Evolutionary conservation across 2,888 invertebrate species (phyloP).

Genomic region (Dynastes hyllus): DNA sequence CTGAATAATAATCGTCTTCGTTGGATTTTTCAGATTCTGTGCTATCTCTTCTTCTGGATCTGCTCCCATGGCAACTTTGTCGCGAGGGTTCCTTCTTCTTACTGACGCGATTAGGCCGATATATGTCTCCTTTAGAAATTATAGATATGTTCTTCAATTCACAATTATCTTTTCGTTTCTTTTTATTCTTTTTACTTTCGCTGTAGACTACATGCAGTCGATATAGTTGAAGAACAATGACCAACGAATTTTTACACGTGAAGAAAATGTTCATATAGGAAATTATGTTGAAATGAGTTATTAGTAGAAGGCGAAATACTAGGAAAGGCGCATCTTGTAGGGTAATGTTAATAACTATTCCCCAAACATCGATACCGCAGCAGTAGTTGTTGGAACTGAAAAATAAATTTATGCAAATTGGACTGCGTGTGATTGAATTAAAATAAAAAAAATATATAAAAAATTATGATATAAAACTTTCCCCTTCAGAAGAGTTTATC

Average conservation of each 20-base stretch:
- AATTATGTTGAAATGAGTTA: slow-evolving; percentile 89
- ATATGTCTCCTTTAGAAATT: slow-evolving; percentile 71
- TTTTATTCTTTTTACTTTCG: slow-evolving; percentile 74
- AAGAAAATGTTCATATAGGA: slow-evolving; percentile 98
- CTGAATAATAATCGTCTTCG: slow-evolving; percentile 55
- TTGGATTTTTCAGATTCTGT: slow-evolving; percentile 50
- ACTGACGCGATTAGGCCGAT: slow-evolving; percentile 59
- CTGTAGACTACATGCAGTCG: slow-evolving; percentile 87
- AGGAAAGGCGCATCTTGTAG: slow-evolving; percentile 92
- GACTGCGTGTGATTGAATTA: background rate
- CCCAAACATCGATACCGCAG: slow-evolving; percentile 92
- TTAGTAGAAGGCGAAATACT: slow-evolving; percentile 88
- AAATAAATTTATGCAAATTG: slow-evolving; percentile 34
- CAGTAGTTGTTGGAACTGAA: slow-evolving; percentile 79
- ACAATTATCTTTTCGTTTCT: slow-evolving; percentile 68
- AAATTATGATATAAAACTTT: background rate
- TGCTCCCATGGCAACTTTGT: slow-evolving; percentile 62
- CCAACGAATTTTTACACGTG: slow-evolving; percentile 92
- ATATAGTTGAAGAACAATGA: slow-evolving; percentile 90
- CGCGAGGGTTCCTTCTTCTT: slow-evolving; percentile 63
- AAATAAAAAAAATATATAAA: slow-evolving; percentile 29
- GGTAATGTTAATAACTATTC: slow-evolving; percentile 90
- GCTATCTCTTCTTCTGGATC: slow-evolving; percentile 64
- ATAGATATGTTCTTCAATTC: slow-evolving; percentile 73
- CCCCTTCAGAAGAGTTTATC: too few species aligned